Conservation (phyloP, 2,113 vertebrate genomes). For the Silurus glanis region DNA sequence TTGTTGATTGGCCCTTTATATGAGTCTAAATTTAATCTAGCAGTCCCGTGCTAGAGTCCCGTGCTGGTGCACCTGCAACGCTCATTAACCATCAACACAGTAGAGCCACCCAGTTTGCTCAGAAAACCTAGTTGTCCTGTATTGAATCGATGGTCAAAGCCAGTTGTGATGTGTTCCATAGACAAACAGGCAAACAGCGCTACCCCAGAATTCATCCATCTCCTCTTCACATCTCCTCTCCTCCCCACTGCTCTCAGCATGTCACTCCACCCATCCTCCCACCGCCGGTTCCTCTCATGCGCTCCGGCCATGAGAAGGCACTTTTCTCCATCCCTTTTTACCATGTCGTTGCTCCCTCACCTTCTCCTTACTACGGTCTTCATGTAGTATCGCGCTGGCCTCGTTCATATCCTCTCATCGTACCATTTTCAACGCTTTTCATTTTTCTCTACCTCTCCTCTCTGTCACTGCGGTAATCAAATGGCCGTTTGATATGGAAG, state of each 20-base stretch:
- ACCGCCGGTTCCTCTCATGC: conserved; percentile 42
- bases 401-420: conserved; percentile 10
- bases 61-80: conserved; percentile 39
- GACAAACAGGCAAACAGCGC: conserved; percentile 99
- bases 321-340: not conserved
- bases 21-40: not conserved
- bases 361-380: conserved; percentile 15
- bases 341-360: conserved; percentile 24
- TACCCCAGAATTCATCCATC: conserved; percentile 77
- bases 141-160: conserved; percentile 79
- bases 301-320: conserved; percentile 35
- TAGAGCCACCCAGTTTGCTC: conserved; percentile 34
- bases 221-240: conserved; percentile 54
- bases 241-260: conserved; percentile 56
- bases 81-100: conserved; percentile 23
- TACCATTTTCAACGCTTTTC: conserved; percentile 38
- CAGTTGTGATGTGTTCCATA: conserved; percentile 84
- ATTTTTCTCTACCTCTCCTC: conserved; percentile 53
- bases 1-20: conserved; percentile 42
- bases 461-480: conserved; percentile 61
- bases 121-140: conserved; percentile 70
- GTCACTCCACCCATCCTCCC: conserved; percentile 44
- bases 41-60: too few relatives aligned
- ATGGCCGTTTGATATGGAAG: conserved; percentile 70
- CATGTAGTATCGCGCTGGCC: not conserved